A percentile compares a stretch with the other conserved stretches of the same genome.
phyloP scores from a whole-genome alignment of 2,113 vertebrate species.

The Phalacrocorax brasilianus region DNA sequence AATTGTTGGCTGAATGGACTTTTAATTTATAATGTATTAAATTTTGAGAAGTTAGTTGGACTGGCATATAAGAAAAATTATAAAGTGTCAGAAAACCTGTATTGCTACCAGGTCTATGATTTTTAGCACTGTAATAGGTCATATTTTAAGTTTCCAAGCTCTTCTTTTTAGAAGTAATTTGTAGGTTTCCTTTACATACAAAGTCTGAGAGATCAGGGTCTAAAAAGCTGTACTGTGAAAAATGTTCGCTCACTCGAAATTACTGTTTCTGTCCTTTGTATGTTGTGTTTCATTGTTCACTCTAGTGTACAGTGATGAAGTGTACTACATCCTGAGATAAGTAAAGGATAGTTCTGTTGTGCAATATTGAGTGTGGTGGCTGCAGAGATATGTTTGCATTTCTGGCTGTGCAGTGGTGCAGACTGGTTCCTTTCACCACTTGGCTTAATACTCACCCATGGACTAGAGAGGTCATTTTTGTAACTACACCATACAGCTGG shows the following conservation, averaged over 20 bases:
- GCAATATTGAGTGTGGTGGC: neutral
- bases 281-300: neutral
- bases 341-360: neutral
- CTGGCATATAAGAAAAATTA: neutral
- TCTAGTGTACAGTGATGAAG: neutral
- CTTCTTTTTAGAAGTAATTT: neutral
- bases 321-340: neutral
- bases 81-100: neutral
- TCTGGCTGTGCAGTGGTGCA: neutral
- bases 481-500: neutral
- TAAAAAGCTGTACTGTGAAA: neutral
- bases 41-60: neutral
- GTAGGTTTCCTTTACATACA: neutral
- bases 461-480: neutral
- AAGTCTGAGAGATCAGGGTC: neutral
- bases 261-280: neutral
- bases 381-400: neutral
- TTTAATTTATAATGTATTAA: neutral
- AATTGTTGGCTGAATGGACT: neutral
- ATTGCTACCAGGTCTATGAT: neutral
- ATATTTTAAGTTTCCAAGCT: neutral
- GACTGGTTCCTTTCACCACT: neutral
- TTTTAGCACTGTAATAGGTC: neutral
- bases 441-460: neutral
- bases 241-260: neutral